A percentile compares a stretch with the other conserved stretches of the same genome.
Evolutionary conservation across 2,888 invertebrate species (phyloP).

Genomic region (Nomada flava): DNA sequence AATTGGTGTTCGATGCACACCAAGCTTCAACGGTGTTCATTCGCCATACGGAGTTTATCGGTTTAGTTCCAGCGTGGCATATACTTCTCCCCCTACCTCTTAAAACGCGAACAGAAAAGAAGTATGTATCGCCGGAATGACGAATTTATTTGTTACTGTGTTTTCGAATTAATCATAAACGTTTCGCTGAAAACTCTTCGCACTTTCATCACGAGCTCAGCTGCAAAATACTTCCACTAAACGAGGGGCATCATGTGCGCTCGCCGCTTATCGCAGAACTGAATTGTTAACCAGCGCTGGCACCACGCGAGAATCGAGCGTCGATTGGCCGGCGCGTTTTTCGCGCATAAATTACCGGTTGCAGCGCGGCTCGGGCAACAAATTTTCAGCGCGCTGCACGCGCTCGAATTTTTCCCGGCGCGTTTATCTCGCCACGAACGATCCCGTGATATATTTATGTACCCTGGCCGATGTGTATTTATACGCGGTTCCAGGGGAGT

Average conservation of each 20-base stretch:
- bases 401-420: conserved; percentile 47
- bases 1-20: conserved; percentile 11
- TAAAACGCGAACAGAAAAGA: neutral
- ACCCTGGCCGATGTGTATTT: conserved; percentile 65
- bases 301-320: conserved; percentile 5
- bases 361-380: conserved; percentile 31
- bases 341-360: conserved; percentile 41
- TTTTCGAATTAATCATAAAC: neutral
- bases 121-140: neutral
- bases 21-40: neutral
- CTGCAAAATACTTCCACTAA: neutral
- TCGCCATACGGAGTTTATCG: neutral
- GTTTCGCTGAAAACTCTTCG: neutral
- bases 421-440: conserved; percentile 51
- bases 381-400: conserved; percentile 40
- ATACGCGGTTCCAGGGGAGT: conserved; percentile 54
- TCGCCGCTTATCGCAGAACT: conserved; percentile 14
- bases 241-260: neutral
- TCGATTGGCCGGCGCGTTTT: conserved; percentile 39
- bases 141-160: neutral
- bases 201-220: neutral
- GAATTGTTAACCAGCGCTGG: conserved; percentile 21
- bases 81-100: neutral
- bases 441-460: conserved; percentile 64
- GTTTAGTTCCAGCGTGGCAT: neutral